Evolutionary conservation across 2,797 vertebrate genomes (phyloP).

Genomic region (Amblyraja radiata): DNA sequence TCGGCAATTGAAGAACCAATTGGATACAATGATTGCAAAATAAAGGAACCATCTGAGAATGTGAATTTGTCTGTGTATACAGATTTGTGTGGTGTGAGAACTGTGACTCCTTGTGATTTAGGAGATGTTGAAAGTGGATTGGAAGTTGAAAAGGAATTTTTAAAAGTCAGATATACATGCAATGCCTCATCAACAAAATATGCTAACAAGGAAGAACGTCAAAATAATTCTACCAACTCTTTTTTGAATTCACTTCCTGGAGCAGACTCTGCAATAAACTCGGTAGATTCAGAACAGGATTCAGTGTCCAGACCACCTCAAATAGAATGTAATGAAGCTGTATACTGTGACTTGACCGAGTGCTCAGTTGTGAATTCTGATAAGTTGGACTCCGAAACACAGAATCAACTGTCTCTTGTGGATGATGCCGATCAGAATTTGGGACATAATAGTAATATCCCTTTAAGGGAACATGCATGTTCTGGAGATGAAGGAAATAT

Average conservation of each 20-base stretch:
- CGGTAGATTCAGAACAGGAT: background rate
- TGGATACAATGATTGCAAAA: background rate
- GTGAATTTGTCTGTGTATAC: background rate
- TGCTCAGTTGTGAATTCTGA: background rate
- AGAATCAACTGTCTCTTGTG: background rate
- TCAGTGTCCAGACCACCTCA: slow-evolving; percentile 38
- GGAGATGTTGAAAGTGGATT: slow-evolving; percentile 4
- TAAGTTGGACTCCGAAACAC: background rate
- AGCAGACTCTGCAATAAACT: background rate
- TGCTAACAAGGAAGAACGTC: background rate
- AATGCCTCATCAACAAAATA: slow-evolving; percentile 17
- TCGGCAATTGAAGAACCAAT: background rate
- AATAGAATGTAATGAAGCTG: slow-evolving; percentile 43
- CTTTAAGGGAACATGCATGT: background rate
- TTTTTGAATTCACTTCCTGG: background rate
- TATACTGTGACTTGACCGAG: slow-evolving; percentile 38
- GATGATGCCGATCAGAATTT: background rate
- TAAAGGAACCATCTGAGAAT: background rate
- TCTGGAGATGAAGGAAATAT: background rate
- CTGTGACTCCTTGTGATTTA: background rate
- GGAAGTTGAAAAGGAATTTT: slow-evolving; percentile 26
- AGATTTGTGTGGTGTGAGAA: background rate
- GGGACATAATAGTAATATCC: background rate
- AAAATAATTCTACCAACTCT: background rate
- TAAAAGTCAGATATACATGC: slow-evolving; percentile 35